Evolutionary conservation across 2,113 vertebrate species (phyloP).

Genomic region (Stercorarius parasiticus): DNA sequence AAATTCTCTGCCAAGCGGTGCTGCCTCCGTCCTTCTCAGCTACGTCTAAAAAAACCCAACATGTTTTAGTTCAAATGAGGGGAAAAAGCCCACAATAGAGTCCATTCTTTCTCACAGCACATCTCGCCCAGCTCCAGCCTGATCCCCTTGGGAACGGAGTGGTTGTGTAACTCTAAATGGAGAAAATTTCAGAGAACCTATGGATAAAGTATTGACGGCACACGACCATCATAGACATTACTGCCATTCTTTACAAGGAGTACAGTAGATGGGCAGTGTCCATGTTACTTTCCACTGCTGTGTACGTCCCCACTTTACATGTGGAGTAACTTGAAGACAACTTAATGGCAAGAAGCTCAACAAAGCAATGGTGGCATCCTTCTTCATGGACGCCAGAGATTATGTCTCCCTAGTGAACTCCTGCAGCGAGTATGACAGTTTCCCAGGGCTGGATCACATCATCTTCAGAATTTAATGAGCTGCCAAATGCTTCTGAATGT

Average conservation of each 20-base stretch:
- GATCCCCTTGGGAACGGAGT: background rate
- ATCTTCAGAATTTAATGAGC: constrained; percentile 18
- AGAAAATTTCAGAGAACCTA: background rate
- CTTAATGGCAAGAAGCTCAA: background rate
- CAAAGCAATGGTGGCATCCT: background rate
- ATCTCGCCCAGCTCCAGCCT: background rate
- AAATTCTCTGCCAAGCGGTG: background rate
- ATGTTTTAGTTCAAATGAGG: background rate
- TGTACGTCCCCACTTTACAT: background rate
- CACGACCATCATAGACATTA: accelerated
- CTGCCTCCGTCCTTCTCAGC: background rate
- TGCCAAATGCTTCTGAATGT: background rate
- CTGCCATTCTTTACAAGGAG: background rate
- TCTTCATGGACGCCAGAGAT: background rate
- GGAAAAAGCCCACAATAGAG: background rate
- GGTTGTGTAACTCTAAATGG: background rate
- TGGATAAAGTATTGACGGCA: background rate
- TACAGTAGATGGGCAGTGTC: background rate
- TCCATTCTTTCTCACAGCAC: background rate
- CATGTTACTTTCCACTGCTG: background rate
- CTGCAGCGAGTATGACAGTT: background rate
- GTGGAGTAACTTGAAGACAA: background rate
- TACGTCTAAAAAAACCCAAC: background rate
- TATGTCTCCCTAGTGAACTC: background rate
- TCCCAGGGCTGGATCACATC: background rate